Conservation (phyloP, 2,113 vertebrate species). For the Zosterops lateralis region DNA sequence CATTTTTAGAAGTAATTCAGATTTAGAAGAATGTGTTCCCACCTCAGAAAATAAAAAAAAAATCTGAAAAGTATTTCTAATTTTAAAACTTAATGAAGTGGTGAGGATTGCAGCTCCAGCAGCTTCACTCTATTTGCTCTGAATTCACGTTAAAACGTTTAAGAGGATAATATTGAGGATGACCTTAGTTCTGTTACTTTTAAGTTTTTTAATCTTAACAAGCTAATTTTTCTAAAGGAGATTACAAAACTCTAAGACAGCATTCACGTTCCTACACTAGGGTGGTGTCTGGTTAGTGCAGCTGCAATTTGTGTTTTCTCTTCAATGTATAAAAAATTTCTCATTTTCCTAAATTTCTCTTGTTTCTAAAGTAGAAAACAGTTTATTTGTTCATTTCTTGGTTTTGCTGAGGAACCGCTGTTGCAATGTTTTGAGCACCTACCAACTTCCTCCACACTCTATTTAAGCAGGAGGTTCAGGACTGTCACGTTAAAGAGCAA, state of each 20-base stretch:
- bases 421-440: not conserved
- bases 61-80: not conserved
- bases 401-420: not conserved
- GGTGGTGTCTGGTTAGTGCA: not conserved
- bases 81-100: not conserved
- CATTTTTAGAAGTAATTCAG: not conserved
- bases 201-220: constrained; percentile 43
- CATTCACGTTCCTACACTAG: not conserved
- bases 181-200: constrained; percentile 19
- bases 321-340: not conserved
- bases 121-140: constrained; percentile 3
- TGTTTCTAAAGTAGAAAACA: not conserved
- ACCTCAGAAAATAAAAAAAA: not conserved
- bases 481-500: not conserved
- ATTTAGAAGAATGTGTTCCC: not conserved
- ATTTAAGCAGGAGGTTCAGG: not conserved
- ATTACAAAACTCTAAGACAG: constrained; percentile 19
- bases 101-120: not conserved
- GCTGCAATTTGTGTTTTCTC: not conserved
- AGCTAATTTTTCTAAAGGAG: constrained; percentile 49
- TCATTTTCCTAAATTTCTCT: too few relatives aligned
- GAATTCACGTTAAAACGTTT: constrained; percentile 5
- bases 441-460: fast-evolving
- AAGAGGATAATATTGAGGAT: constrained; percentile 27
- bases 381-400: not conserved